A percentile compares a stretch with the other conserved stretches of the same genome.
These are phyloP conservation scores for Myocastor coypus DNA, from an alignment of 2,113 vertebrate genomes.

Conservation along the genomic window DNA sequence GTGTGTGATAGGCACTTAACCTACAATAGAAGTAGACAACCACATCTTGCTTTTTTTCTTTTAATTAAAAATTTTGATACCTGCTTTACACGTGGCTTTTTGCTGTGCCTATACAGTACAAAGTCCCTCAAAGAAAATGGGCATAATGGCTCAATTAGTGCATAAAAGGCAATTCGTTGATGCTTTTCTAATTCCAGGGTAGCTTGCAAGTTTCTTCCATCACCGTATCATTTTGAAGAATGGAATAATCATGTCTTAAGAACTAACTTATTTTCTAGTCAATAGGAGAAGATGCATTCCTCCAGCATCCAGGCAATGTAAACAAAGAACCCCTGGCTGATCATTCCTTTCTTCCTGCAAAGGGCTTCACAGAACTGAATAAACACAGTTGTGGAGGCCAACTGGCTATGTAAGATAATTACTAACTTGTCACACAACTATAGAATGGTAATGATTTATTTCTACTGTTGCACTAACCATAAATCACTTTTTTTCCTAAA, in stretches of 20 bases:
- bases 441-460: constrained; percentile 83
- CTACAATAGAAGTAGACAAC: constrained; percentile 35
- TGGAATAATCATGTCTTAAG: constrained; percentile 78
- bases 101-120: constrained; percentile 43
- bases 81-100: constrained; percentile 54
- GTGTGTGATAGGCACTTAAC: constrained; percentile 70
- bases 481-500: constrained; percentile 70
- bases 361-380: constrained; percentile 70
- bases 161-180: constrained; percentile 66
- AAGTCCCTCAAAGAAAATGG: constrained; percentile 63
- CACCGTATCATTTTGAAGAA: constrained; percentile 77
- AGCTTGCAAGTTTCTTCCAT: constrained; percentile 71
- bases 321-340: constrained; percentile 21
- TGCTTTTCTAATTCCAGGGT: constrained; percentile 74
- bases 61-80: constrained; percentile 75
- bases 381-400: constrained; percentile 78
- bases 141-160: constrained; percentile 67
- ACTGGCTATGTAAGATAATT: constrained; percentile 84
- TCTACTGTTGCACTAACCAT: constrained; percentile 77
- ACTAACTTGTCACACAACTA: constrained; percentile 80
- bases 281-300: constrained; percentile 64
- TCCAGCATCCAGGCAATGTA: constrained; percentile 33
- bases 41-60: constrained; percentile 26
- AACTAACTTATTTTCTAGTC: constrained; percentile 73
- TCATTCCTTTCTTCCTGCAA: constrained; percentile 63